Evolutionary conservation across 2,888 invertebrate genomes (phyloP), one percentile per base, ranked within the genome.

Genomic region (Sphaerophoria rueppellii): DNA sequence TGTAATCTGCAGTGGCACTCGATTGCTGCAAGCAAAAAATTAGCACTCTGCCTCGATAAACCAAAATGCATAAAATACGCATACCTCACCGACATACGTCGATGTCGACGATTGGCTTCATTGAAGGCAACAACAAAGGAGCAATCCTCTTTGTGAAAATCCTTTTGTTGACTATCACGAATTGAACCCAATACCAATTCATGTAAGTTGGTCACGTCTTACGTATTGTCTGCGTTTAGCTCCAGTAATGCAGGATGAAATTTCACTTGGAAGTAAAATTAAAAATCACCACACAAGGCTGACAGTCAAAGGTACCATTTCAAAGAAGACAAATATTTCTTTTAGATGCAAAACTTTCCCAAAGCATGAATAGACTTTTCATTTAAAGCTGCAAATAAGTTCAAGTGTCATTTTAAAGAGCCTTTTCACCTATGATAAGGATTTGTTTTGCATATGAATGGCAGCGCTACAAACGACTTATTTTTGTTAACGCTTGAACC

Each of bases 141-240:
- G 37, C 37, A 60, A 16, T 54, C 34, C 54, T 24, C 37, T 54
- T 46, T 34, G 16, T 40, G 24, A 24, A 24, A 24, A 65, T 48
- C 57, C 52, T 48, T 63, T 40, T 54, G 57, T 65, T 16, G 32
- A 24, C 48, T n/a, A 46, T 35, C 55, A 78, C 55, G 72, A 76
- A 77, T 82, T 76, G 72, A 82, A 82, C 69, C 77, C 72, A 77
- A 82, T 73, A 67, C 67, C 55, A 73, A 61, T 61, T 61, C 76
- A 72, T 76, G 72, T 76, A 48, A 82, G 72, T 69, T 77, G 77
- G 82, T 82, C 82, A 82, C 81, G 81, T 81, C 24, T 54, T 43
- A 50, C 24, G 11, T 65, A 65, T 65, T 37, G 65, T 50, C 34
- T 50, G n/a, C 69, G 54, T 55, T 16, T 74, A 34, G 54, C 58